Evolutionary conservation across 2,888 invertebrate species (phyloP).

Genomic region (Rhagonycha lutea): DNA sequence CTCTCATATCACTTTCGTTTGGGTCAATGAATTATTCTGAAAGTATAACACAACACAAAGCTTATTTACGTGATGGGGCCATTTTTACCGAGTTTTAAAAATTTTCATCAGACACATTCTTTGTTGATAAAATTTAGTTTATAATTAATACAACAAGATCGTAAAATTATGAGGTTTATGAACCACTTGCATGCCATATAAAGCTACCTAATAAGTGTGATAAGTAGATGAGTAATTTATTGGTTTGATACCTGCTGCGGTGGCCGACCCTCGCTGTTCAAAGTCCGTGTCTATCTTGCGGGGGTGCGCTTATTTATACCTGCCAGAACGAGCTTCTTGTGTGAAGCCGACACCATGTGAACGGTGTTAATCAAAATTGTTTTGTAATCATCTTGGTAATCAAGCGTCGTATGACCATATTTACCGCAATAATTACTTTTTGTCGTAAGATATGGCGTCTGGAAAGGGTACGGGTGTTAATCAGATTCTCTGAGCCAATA

Average conservation of each 20-base stretch:
- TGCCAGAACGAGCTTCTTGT: slow-evolving; percentile 24
- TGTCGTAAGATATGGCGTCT: not conserved
- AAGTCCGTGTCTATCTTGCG: slow-evolving; percentile 16
- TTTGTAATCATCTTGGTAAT: slow-evolving; percentile 2
- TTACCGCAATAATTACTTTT: not conserved
- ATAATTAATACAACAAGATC: not conserved
- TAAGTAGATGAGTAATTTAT: slow-evolving; percentile 36
- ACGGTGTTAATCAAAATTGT: slow-evolving; percentile 17
- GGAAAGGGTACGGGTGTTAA: not conserved
- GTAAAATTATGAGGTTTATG: not conserved
- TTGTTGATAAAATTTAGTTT: not conserved
- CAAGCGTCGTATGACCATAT: not conserved
- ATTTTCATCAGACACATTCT: not conserved
- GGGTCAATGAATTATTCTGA: not conserved
- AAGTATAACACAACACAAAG: not conserved
- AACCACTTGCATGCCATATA: slow-evolving; percentile 8
- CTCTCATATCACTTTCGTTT: not conserved
- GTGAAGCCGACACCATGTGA: slow-evolving; percentile 22
- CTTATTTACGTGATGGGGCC: not conserved
- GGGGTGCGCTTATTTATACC: slow-evolving; percentile 27
- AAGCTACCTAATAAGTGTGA: slow-evolving; percentile 35
- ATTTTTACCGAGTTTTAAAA: too few relatives aligned
- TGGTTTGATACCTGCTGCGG: slow-evolving; percentile 25
- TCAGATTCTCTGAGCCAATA: not conserved
- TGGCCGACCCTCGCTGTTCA: slow-evolving; percentile 8